Conservation (phyloP, 1,140 invertebrate species). For the Trinorchestia longiramus region DNA sequence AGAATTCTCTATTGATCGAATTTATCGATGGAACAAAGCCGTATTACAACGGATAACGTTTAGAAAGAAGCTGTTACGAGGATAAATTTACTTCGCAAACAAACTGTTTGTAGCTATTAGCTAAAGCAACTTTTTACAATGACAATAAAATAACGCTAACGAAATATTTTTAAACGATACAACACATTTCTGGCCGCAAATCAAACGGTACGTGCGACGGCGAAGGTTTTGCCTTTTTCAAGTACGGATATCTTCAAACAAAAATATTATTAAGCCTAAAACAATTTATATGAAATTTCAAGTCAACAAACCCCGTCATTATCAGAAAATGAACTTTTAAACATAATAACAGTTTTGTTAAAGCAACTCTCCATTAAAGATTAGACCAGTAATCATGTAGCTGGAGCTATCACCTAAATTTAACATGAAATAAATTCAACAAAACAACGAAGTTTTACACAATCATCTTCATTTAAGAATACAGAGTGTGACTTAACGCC, state of each 20-base stretch:
- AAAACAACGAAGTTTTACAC: conserved; percentile 31
- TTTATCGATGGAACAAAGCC: not conserved
- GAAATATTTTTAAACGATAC: not conserved
- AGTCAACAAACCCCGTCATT: not conserved
- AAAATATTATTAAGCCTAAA: not conserved
- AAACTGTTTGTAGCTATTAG: not conserved
- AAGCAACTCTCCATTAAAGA: not conserved
- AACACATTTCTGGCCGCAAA: not conserved
- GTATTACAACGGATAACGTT: not conserved
- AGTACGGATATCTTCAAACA: not conserved
- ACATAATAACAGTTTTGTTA: conserved; percentile 37
- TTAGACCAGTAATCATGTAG: not conserved
- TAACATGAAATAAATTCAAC: conserved; percentile 39
- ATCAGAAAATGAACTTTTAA: conserved; percentile 9
- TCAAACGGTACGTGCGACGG: not conserved
- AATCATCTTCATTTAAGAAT: not conserved
- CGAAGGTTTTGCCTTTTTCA: not conserved
- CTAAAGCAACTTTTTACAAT: conserved; percentile 45
- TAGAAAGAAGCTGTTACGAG: not conserved
- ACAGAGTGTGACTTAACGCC: not conserved
- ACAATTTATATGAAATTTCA: not conserved
- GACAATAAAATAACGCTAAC: conserved; percentile 34
- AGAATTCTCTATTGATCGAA: not conserved
- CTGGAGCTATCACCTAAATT: conserved; percentile 3
- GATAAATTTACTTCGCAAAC: conserved; percentile 1